Evolutionary conservation across 2,888 invertebrate species (phyloP), one percentile per base, ranked within the genome.

Genomic region (Anagyrus pseudococci): DNA sequence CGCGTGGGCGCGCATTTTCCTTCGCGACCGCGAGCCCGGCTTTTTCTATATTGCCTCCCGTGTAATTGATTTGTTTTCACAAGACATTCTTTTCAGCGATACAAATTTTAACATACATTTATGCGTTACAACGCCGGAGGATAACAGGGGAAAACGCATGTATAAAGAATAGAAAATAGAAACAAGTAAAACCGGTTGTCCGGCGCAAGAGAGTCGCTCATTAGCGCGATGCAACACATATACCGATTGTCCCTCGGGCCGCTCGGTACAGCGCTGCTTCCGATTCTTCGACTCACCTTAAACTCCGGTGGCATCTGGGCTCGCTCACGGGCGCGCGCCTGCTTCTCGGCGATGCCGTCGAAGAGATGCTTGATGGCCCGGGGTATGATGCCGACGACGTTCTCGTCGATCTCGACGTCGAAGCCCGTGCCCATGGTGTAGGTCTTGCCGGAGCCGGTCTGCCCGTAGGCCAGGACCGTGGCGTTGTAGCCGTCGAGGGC

Each of bases 341-440:
- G 83, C 50, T 86, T 79, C 40, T 83, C 80, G 41, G 89, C 87
- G 33, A 96, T 94, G 4, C 92, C 92, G 37, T 88, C 83, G 81
- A 98, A 99, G 52, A 99, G 86, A 75, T 98, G 96, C 46, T 91
- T 87, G 69, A 98, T 95, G 2, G 98, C 97, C 58, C 98, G 87
- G 0, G 98, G 98, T 73, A 99, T 95, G 74, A 99, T 97, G 23
- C 98, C 98, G 40, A 79, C 67, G 22, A 80, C 67, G 58, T 49
- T 68, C 19, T 80, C 77, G 49, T 77, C 80, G 47, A 80, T 73
- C 68, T 80, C 80, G 68, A 86, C 88, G 74, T 98, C 97, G 83
- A 98, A 98, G 4, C 96, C 97, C 17, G 98, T 97, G 58, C 98
- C 98, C 98, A 99, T 99, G 2, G 97, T 96, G 82, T 95, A 97